A percentile compares a stretch with the other conserved stretches of the same genome.
Conservation (phyloP, 2,113 vertebrate genomes). For the Mola mola region DNA sequence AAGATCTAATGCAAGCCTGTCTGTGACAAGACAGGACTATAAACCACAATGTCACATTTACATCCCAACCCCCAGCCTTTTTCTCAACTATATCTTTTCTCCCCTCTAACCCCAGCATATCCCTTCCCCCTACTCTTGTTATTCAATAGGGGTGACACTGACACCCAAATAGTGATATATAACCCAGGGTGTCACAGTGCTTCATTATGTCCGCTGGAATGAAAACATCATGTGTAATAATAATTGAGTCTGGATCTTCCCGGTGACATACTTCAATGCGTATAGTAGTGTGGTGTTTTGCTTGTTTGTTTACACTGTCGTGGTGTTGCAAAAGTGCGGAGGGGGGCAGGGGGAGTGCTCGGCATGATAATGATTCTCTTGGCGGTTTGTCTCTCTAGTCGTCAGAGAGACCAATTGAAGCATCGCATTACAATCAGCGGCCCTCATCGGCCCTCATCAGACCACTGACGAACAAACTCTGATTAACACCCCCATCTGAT, state of each 20-base stretch:
- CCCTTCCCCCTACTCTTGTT: constrained; percentile 46
- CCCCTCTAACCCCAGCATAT: constrained; percentile 42
- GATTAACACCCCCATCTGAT: constrained; percentile 85
- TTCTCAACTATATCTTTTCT: constrained; percentile 24
- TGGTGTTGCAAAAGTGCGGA: constrained; percentile 26
- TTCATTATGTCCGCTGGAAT: constrained; percentile 52
- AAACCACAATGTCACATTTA: constrained; percentile 69
- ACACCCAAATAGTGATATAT: constrained; percentile 67
- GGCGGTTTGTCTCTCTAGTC: constrained; percentile 62
- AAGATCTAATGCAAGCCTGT: constrained; percentile 57
- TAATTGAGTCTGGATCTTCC: constrained; percentile 42
- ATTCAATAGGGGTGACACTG: constrained; percentile 57
- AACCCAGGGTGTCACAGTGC: constrained; percentile 37
- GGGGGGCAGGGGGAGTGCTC: not conserved
- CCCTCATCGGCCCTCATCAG: constrained; percentile 81
- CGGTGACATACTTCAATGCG: constrained; percentile 15
- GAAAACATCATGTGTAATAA: constrained; percentile 47
- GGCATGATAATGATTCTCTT: constrained; percentile 70
- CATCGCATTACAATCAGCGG: constrained; percentile 83
- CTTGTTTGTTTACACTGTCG: constrained; percentile 76
- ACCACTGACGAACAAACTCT: constrained; percentile 83
- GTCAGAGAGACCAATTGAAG: constrained; percentile 69
- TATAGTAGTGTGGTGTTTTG: constrained; percentile 36
- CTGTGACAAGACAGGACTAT: constrained; percentile 63
- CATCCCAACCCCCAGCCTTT: constrained; percentile 53